Evolutionary conservation across 2,888 invertebrate species (phyloP), one percentile per base, ranked within the genome.

Genomic region (Drosophila nigricruria): DNA sequence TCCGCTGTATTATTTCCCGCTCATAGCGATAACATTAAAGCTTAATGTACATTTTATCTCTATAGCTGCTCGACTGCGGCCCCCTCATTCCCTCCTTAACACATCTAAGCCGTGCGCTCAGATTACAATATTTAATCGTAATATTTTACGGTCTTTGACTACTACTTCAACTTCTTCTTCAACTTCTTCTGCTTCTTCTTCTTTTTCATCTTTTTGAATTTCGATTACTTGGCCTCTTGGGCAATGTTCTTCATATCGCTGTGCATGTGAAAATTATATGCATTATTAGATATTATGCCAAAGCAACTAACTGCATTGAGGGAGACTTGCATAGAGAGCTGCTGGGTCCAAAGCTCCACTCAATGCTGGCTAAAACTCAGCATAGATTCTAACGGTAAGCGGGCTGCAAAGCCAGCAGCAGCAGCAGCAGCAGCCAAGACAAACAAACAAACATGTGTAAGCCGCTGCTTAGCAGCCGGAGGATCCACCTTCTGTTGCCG

Each of bases 231-330:
- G 34, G 49, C 27, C 49, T 58, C 52, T 30, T 63, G 65, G 45
- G 34, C 59, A 45, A 38, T 59, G 59, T 52, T 69, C 36, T 20
- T 65, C 47, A 69, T 62, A 81, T 74, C 74, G 72, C 57, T 75
- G 72, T 76, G 72, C 80, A 84, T 80, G 85, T 75, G 80, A 73
- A 86, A 82, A 89, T 89, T 86, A 89, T 89, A 86, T 89, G 85
- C 89, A 89, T 88, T 86, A 89, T 86, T 89, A 77, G 80, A 86
- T 89, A 86, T 88, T 88, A 86, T 85, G 84, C 74, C 77, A 70
- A 70, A 74, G 62, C 73, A 63, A 49, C n/a, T n/a, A n/a, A n/a
- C 25, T 18, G 43, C 27, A 53, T 38, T 47, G 47, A 47, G 43
- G 34, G 53, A 36, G 50, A 36, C 25, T n/a, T 25, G 47, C 25